Evolutionary conservation across 1,140 invertebrate species (phyloP), one percentile per base, ranked within the genome.

Genomic region (Diachasmimorpha longicaudata): DNA sequence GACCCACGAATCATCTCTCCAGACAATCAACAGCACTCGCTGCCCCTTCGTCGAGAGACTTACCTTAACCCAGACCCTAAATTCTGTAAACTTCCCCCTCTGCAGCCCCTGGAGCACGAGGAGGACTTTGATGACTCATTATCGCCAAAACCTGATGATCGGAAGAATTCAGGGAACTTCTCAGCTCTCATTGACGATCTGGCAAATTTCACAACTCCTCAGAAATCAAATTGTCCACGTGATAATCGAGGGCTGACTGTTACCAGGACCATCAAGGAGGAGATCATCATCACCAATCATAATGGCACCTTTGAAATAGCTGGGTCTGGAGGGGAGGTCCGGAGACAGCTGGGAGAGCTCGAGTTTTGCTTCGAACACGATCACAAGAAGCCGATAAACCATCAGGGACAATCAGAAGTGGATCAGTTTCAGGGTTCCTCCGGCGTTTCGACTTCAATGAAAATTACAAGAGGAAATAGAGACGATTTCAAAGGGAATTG

Each of bases 181-280:
- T 88, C 87, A 2, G 72, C 80, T 11, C 14, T 87, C 13, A 75
- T 87, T 0, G 82, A 85, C 68, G 77, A 87, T 72, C 77, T 86
- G 6, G 71, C n/a, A 14, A 86, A 81, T 39, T 81, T 87, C 0
- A 77, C 77, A 10, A 77, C 84, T 23, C 48, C 72, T 70, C 31
- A 70, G 55, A 58, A 63, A 63, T 25, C 58, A 1, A 9, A 63
- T 2, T 23, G 21, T 11, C 14, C 58, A 9, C 23, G 6, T 8
- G 14, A 63, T 4, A 63, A 63, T 63, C 21, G 58, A 23, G 19
- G 19, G 6, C 23, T 63, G 8, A 63, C 58, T 23, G 58, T 63
- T 9, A 63, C 58, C 10, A 63, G 19, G 21, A 25, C 19, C 5
- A 25, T 23, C 58, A 63, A 6, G 23, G 23, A 63, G 19, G 58